These are phyloP conservation scores for Hoplias malabaricus DNA, from an alignment of 2,113 vertebrate genomes.

Conservation along the genomic window DNA sequence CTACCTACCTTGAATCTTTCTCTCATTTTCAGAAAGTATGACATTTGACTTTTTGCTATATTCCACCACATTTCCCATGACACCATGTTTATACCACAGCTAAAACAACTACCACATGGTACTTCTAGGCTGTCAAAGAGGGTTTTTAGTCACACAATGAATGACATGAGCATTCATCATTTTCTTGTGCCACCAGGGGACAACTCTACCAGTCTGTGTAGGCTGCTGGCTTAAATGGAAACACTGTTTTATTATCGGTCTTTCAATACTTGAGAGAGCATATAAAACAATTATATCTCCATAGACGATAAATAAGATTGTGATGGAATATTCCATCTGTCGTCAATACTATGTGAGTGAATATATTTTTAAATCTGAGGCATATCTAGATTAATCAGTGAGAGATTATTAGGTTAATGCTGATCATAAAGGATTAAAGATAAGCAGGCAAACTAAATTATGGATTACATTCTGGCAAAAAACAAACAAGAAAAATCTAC, in stretches of 20 bases:
- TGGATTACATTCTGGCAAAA: too few species aligned
- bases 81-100: too few species aligned
- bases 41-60: too few species aligned
- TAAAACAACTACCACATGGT: background rate
- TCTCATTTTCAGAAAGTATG: too few species aligned
- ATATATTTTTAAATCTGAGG: background rate
- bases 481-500: background rate
- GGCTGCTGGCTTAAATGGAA: background rate
- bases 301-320: background rate
- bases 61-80: too few species aligned
- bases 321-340: background rate
- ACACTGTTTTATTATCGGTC: background rate
- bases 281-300: background rate
- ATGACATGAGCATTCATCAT: constrained; percentile 18
- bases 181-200: constrained; percentile 8
- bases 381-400: background rate
- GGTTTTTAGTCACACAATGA: background rate
- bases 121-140: background rate
- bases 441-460: too few species aligned
- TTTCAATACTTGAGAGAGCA: background rate
- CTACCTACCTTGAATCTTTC: background rate
- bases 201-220: constrained; percentile 15
- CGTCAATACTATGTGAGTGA: background rate
- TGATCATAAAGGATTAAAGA: background rate
- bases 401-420: background rate